Evolutionary conservation across 2,888 invertebrate genomes (phyloP).

Genomic region (Parnassius orleans): DNA sequence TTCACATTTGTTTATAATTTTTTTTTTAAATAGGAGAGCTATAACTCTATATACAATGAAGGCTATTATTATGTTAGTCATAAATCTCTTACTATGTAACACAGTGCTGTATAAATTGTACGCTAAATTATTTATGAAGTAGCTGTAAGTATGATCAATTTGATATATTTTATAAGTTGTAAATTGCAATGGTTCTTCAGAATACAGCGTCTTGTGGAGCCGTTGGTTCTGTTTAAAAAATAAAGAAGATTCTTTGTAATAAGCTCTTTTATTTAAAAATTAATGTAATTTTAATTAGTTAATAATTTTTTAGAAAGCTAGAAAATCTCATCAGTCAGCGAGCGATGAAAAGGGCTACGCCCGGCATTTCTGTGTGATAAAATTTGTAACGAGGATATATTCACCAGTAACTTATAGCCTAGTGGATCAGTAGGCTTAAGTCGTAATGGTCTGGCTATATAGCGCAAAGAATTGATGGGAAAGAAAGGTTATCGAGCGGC

Average conservation of each 20-base stretch:
- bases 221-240: constrained; percentile 59
- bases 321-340: too few relatives aligned
- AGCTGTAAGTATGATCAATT: constrained; percentile 56
- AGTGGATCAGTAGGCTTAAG: too few relatives aligned
- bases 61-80: constrained; percentile 7
- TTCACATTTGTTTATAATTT: constrained; percentile 6
- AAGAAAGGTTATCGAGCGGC: too few relatives aligned
- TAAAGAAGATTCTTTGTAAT: constrained; percentile 61
- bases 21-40: neutral
- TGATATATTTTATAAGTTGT: constrained; percentile 49
- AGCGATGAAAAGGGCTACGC: too few relatives aligned
- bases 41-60: constrained; percentile 8
- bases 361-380: too few relatives aligned
- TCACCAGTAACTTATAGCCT: too few relatives aligned
- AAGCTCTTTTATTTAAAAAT: constrained; percentile 28
- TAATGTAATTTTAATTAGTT: too few relatives aligned
- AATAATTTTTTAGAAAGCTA: too few relatives aligned
- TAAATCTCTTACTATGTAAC: constrained; percentile 34
- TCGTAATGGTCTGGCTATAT: too few relatives aligned
- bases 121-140: constrained; percentile 73
- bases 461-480: too few relatives aligned
- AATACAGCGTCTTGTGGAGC: constrained; percentile 43
- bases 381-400: too few relatives aligned
- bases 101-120: constrained; percentile 62
- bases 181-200: constrained; percentile 50